phyloP scores from a whole-genome alignment of 2,113 vertebrate genomes.

The Gobius niger region DNA sequence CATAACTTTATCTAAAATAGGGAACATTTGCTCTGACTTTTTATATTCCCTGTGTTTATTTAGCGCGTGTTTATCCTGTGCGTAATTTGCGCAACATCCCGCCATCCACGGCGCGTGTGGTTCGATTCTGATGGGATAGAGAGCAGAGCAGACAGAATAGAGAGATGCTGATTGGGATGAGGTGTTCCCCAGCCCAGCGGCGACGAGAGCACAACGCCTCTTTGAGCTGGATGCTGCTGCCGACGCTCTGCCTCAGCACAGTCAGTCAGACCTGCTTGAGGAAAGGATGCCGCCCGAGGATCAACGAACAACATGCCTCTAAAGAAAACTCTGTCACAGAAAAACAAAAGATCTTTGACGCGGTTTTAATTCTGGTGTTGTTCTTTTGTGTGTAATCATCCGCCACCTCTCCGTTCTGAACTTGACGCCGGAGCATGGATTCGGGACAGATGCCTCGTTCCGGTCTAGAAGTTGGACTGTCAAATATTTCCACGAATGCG shows the following conservation, averaged over 20 bases:
- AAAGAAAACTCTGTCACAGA: constrained; percentile 16
- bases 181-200: constrained; percentile 42
- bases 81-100: constrained; percentile 14
- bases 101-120: constrained; percentile 21
- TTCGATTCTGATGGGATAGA: constrained; percentile 43
- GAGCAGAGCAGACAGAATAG: too few relatives aligned
- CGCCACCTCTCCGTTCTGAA: constrained; percentile 42
- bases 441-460: constrained; percentile 46
- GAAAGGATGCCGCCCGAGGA: constrained; percentile 50
- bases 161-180: constrained; percentile 35
- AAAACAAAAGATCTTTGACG: constrained; percentile 3
- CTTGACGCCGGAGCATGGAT: constrained; percentile 46
- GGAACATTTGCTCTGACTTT: not conserved
- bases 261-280: constrained; percentile 45
- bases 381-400: constrained; percentile 1
- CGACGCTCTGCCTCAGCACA: constrained; percentile 42
- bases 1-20: not conserved
- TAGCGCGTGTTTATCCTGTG: not conserved
- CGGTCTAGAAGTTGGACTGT: constrained; percentile 66
- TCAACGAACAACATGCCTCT: constrained; percentile 22
- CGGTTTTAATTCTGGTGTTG: constrained; percentile 16
- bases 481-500: constrained; percentile 40
- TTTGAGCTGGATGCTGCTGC: constrained; percentile 56
- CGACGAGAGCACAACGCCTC: constrained; percentile 43
- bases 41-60: not conserved